Conservation (phyloP, 1,140 invertebrate species). For the Neuroterus valhalla region DNA sequence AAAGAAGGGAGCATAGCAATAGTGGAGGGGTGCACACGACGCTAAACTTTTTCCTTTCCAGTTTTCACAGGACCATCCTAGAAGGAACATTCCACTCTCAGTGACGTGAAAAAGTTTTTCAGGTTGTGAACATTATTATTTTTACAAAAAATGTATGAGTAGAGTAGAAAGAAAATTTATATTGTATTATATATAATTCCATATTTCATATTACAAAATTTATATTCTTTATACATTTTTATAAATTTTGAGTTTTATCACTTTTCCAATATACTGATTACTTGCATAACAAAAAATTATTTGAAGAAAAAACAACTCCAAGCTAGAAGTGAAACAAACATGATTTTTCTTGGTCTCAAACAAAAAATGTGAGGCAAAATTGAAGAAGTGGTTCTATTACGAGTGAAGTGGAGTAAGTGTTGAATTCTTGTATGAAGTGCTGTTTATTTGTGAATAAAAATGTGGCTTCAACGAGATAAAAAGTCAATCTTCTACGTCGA, state of each 20-base stretch:
- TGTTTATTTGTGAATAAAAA: background rate
- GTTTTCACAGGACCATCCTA: conserved; percentile 21
- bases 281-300: too few species aligned
- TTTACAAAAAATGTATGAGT: too few species aligned
- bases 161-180: too few species aligned
- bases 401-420: background rate
- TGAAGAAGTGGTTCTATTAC: background rate
- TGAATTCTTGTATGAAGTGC: background rate
- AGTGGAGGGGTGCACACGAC: conserved; percentile 6
- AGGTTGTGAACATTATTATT: too few species aligned
- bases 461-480: conserved; percentile 11
- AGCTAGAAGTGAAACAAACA: too few species aligned
- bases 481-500: conserved; percentile 14
- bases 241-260: too few species aligned
- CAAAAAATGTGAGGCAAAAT: background rate
- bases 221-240: too few species aligned
- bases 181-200: too few species aligned
- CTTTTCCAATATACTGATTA: too few species aligned
- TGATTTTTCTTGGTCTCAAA: too few species aligned
- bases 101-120: background rate
- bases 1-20: conserved; percentile 16
- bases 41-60: conserved; percentile 11
- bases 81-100: background rate
- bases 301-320: too few species aligned
- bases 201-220: too few species aligned